phyloP scores from a whole-genome alignment of 2,888 invertebrate genomes.

The Dione vanillae region DNA sequence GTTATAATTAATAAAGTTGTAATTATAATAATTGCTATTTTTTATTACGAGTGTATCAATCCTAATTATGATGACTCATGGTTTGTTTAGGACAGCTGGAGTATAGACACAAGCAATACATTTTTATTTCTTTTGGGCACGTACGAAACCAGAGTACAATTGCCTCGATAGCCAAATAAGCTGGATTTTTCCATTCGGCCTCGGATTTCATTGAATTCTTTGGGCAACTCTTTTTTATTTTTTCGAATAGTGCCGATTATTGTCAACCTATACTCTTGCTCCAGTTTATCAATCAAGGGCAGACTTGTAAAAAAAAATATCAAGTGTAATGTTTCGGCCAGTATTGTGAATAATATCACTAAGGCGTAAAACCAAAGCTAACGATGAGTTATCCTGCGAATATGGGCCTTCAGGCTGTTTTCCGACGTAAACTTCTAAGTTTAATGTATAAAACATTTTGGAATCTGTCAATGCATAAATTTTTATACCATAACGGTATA shows the following conservation, averaged over 20 bases:
- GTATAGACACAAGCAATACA: too few species aligned
- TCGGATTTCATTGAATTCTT: slow-evolving; percentile 5
- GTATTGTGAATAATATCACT: neutral
- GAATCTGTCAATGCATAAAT: too few species aligned
- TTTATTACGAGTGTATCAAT: too few species aligned
- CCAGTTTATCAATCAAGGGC: neutral
- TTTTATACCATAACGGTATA: too few species aligned
- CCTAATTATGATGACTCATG: too few species aligned
- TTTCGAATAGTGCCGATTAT: slow-evolving; percentile 1
- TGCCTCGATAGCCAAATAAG: slow-evolving; percentile 2
- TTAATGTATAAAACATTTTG: neutral
- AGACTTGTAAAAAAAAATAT: slow-evolving; percentile 10
- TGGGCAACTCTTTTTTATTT: slow-evolving; percentile 16
- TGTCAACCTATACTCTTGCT: neutral
- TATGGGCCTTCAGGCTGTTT: slow-evolving; percentile 10
- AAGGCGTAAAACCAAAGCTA: neutral
- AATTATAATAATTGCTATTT: too few species aligned
- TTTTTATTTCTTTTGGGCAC: too few species aligned
- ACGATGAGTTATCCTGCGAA: neutral
- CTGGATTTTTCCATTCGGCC: slow-evolving; percentile 5
- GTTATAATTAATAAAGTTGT: too few species aligned
- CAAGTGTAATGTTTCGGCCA: neutral
- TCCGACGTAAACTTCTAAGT: slow-evolving; percentile 5
- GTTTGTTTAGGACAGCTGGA: too few species aligned
- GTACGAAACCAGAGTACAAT: too few species aligned